These are phyloP conservation scores for Drosophila funebris DNA, from an alignment of 1,140 invertebrate genomes.

Conservation along the genomic window DNA sequence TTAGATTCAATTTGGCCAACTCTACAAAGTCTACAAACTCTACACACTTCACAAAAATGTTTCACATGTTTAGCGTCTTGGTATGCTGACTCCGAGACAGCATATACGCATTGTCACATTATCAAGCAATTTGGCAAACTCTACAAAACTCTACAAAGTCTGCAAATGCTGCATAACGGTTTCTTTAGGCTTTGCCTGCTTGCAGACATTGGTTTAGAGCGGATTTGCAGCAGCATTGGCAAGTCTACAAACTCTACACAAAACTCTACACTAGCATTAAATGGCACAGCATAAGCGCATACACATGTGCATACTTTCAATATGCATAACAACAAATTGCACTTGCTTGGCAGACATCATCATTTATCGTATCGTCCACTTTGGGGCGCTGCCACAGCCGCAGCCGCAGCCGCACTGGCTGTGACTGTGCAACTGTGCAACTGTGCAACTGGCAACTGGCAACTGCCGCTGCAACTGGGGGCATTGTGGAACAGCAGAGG, in stretches of 20 bases:
- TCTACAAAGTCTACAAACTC: constrained; percentile 26
- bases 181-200: not conserved
- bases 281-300: not conserved
- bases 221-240: not conserved
- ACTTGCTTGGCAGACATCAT: constrained; percentile 75
- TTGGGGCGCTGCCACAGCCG: constrained; percentile 6
- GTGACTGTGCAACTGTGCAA: not conserved
- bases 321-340: constrained; percentile 70
- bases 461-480: constrained; percentile 20
- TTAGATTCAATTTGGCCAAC: not conserved
- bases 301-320: constrained; percentile 24
- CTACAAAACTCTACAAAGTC: constrained; percentile 23
- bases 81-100: not conserved
- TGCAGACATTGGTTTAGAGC: not conserved
- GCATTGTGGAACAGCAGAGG: constrained; percentile 52
- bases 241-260: constrained; percentile 22
- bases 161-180: not conserved
- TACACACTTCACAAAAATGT: not conserved
- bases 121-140: not conserved
- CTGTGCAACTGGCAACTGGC: not conserved
- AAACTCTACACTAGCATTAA: constrained; percentile 15
- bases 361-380: constrained; percentile 7
- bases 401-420: not conserved
- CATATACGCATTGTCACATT: not conserved
- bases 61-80: too few species aligned